Evolutionary conservation across 2,797 vertebrate species (phyloP).

Genomic region (Xyrichtys novacula): DNA sequence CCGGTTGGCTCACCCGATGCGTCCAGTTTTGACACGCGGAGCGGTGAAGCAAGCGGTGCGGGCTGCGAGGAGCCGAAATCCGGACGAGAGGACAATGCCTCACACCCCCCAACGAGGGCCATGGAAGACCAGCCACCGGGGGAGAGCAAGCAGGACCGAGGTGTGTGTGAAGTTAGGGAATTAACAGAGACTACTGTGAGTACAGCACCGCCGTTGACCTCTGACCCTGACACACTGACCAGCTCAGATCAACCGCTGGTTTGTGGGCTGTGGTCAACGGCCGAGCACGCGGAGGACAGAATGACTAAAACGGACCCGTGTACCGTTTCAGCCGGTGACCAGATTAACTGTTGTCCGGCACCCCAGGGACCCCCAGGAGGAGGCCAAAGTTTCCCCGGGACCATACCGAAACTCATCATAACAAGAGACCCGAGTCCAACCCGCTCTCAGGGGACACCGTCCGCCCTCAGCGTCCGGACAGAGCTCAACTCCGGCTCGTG

Average conservation of each 20-base stretch:
- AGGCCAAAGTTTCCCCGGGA: slow-evolving; percentile 70
- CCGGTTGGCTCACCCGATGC: slow-evolving; percentile 61
- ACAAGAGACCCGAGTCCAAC: slow-evolving; percentile 86
- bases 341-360: slow-evolving; percentile 14
- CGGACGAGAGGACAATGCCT: slow-evolving; percentile 78
- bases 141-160: slow-evolving; percentile 42
- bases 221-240: slow-evolving; percentile 51
- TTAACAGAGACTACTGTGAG: slow-evolving; percentile 19
- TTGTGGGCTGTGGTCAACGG: not conserved
- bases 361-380: slow-evolving; percentile 33
- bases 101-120: slow-evolving; percentile 70
- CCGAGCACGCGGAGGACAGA: slow-evolving; percentile 20
- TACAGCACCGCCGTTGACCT: slow-evolving; percentile 14
- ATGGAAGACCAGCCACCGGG: slow-evolving; percentile 80
- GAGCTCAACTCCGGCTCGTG: slow-evolving; percentile 61
- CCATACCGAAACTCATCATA: slow-evolving; percentile 91
- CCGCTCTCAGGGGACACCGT: slow-evolving; percentile 40
- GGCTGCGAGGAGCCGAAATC: slow-evolving; percentile 59
- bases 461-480: slow-evolving; percentile 30
- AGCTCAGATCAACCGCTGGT: slow-evolving; percentile 35
- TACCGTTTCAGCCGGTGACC: slow-evolving; percentile 11
- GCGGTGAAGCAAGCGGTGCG: slow-evolving; percentile 55
- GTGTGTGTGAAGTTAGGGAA: slow-evolving; percentile 19
- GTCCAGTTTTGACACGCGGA: slow-evolving; percentile 45
- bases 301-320: slow-evolving; percentile 70